A percentile compares a stretch with the other conserved stretches of the same genome.
Evolutionary conservation across 2,113 vertebrate species (phyloP).

Genomic region (Psophia crepitans): DNA sequence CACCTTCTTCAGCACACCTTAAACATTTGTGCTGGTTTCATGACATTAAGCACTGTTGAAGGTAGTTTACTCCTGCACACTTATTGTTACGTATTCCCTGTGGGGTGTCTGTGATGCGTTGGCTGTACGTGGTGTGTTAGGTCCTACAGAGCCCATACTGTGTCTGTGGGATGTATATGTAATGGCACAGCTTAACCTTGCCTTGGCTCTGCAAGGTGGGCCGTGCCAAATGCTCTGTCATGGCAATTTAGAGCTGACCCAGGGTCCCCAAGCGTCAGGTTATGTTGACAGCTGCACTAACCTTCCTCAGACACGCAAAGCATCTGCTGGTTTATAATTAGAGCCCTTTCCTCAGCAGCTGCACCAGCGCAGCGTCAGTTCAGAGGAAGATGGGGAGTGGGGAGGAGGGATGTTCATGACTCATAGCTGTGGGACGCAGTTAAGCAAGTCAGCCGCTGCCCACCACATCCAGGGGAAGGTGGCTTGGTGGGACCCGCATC

Average conservation of each 20-base stretch:
- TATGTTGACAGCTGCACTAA: not conserved
- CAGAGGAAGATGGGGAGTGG: not conserved
- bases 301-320: not conserved
- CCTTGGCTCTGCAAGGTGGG: not conserved
- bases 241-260: not conserved
- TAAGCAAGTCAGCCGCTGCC: rapidly evolving
- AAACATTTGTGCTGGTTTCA: not conserved
- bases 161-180: not conserved
- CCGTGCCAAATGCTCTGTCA: not conserved
- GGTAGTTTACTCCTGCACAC: not conserved
- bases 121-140: not conserved
- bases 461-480: not conserved
- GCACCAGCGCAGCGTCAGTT: not conserved
- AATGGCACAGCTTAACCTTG: not conserved
- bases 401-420: not conserved
- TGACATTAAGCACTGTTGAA: not conserved
- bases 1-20: not conserved
- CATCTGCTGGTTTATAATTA: not conserved
- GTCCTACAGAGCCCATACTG: not conserved
- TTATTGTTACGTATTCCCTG: not conserved
- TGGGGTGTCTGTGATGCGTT: not conserved
- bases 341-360: not conserved
- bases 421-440: not conserved
- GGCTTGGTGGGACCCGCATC: not conserved
- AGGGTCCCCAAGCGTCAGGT: not conserved